phyloP scores from a whole-genome alignment of 2,888 invertebrate species.

The Eupithecia insigniata region DNA sequence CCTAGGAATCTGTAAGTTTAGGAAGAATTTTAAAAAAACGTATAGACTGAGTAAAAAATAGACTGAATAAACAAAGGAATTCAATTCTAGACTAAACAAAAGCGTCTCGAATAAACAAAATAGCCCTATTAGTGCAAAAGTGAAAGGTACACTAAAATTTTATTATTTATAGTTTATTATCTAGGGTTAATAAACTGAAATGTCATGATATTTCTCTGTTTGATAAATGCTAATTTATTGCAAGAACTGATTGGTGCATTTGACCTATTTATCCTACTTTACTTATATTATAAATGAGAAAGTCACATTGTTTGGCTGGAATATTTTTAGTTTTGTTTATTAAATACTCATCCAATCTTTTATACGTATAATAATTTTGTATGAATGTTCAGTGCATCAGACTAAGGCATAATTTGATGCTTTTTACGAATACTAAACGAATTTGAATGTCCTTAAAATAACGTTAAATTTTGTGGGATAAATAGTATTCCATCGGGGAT shows the following conservation, averaged over 20 bases:
- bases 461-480: no score
- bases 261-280: neutral
- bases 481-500: no score
- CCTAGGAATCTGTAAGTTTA: neutral
- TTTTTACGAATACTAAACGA: no score
- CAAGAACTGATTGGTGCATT: conserved; percentile 37
- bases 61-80: neutral
- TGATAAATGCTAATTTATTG: conserved; percentile 62
- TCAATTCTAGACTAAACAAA: neutral
- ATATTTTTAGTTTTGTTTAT: neutral
- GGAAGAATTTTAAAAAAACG: neutral
- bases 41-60: neutral
- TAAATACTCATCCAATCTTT: neutral
- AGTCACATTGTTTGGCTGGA: neutral
- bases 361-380: neutral
- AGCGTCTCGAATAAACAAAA: neutral
- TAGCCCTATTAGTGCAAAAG: neutral
- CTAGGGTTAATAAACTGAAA: conserved; percentile 43
- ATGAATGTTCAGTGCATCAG: neutral
- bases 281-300: neutral
- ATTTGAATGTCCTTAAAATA: no score
- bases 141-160: conserved; percentile 9
- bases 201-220: conserved; percentile 50
- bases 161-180: conserved; percentile 31
- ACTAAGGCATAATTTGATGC: neutral